Percentiles rank a stretch among this genome's conserved stretches.
phyloP scores from a whole-genome alignment of 2,113 vertebrate genomes.

The Donacobius atricapilla region DNA sequence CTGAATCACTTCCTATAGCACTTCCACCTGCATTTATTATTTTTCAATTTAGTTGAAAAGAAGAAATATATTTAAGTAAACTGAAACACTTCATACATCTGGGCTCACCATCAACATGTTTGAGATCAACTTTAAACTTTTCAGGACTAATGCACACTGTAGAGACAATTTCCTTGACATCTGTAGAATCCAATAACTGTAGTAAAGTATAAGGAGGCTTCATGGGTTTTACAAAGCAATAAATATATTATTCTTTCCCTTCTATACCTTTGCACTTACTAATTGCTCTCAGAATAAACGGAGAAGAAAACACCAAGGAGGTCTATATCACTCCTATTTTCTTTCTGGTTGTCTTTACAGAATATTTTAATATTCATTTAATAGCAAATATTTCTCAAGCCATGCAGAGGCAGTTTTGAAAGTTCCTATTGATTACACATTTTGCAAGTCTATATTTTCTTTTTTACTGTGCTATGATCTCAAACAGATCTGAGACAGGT shows the following conservation, averaged over 20 bases:
- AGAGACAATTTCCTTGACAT: neutral
- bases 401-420: neutral
- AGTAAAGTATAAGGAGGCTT: neutral
- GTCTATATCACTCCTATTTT: neutral
- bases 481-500: neutral
- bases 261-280: neutral
- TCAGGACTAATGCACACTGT: neutral
- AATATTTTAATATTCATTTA: neutral
- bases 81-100: neutral
- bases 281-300: neutral
- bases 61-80: neutral
- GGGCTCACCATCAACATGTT: neutral
- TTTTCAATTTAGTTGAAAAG: neutral
- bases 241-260: neutral
- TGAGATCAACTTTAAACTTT: neutral
- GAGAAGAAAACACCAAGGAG: neutral
- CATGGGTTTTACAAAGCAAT: neutral
- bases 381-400: neutral
- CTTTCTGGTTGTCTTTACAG: neutral
- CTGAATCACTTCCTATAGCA: neutral
- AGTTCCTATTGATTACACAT: neutral
- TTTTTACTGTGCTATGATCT: neutral
- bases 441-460: neutral
- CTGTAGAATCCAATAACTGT: neutral
- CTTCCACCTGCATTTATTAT: neutral